Evolutionary conservation across 2,797 vertebrate species (phyloP).

Genomic region (Toxotes lorentzi): DNA sequence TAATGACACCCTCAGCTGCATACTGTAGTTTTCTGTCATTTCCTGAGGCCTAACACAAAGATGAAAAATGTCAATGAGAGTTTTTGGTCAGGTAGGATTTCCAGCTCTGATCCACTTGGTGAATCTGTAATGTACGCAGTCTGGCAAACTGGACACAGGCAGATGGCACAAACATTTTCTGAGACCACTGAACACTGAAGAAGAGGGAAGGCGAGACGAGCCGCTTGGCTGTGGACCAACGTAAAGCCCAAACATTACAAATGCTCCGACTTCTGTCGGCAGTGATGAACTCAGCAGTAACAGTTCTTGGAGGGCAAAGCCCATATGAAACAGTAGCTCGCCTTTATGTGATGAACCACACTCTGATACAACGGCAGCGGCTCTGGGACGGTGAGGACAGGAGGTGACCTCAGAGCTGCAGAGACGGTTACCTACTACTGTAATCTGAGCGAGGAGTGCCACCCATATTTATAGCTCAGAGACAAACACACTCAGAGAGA

Average conservation of each 20-base stretch:
- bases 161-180: neutral
- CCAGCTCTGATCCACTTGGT: neutral
- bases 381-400: neutral
- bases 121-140: neutral
- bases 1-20: neutral
- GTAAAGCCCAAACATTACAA: neutral
- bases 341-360: neutral
- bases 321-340: neutral
- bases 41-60: too few species aligned
- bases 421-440: constrained; percentile 34
- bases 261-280: neutral
- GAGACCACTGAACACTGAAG: too few species aligned
- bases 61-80: neutral
- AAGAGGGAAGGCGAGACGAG: too few species aligned
- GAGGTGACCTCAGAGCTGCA: constrained; percentile 22
- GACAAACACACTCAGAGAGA: constrained; percentile 16
- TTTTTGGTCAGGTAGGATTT: neutral
- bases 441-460: constrained; percentile 27
- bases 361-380: neutral
- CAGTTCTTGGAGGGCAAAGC: neutral
- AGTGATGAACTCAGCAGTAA: neutral
- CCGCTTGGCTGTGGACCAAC: neutral
- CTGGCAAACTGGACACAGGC: neutral
- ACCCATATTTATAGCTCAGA: constrained; percentile 25
- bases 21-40: neutral